Evolutionary conservation across 2,113 vertebrate genomes (phyloP), one percentile per base, ranked within the genome.

Genomic region (Tychaedon coryphoeus): DNA sequence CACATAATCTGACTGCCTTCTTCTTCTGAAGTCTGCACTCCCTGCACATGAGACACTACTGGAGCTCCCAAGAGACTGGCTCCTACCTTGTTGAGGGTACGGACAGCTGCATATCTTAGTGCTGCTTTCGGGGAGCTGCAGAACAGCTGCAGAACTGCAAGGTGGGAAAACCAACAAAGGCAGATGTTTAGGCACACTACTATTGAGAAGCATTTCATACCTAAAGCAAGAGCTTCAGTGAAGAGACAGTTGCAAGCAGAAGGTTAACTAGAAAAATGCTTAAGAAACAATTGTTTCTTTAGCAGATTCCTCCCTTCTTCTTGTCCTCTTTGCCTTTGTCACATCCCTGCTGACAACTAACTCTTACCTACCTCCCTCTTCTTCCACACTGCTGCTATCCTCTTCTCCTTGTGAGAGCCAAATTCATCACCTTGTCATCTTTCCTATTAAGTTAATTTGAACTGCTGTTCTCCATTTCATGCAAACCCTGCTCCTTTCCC

Each of bases 1-100:
- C 79, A 42, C 43, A 38, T 29, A 42, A 58, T 36, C 51, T 71
- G 34, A 3, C 24, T 5, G 10, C 28, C 9, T 34, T 53, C 38
- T n/a, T 64, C 42, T 79, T 79, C 75, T 64, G 47, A 43, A 73
- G 31, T 23, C 53, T 71, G 60, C 34, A 73, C 26, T 90, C 36
- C 34, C 60, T 10, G 13, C 28, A 58, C 10, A n/a, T 19, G 60
- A 74, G 69, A 45, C 31, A 56, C 62, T 36, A 23, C 0, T 42
- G 62, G 48, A 70, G 62, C 19, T 86, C 65, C 73, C 57, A 71
- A 18, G 70, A 85, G 42, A 47, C 8, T 1, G 2, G 51, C 19
- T 76, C 96, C 93, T 96, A 98, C 98, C 98, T 98, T 98, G 84
- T 98, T 98, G 88, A 98, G 98, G 26, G 98, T 98, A 38, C 98